phyloP scores from a whole-genome alignment of 1,140 invertebrate species.

The Drosophila equinoxialis region DNA sequence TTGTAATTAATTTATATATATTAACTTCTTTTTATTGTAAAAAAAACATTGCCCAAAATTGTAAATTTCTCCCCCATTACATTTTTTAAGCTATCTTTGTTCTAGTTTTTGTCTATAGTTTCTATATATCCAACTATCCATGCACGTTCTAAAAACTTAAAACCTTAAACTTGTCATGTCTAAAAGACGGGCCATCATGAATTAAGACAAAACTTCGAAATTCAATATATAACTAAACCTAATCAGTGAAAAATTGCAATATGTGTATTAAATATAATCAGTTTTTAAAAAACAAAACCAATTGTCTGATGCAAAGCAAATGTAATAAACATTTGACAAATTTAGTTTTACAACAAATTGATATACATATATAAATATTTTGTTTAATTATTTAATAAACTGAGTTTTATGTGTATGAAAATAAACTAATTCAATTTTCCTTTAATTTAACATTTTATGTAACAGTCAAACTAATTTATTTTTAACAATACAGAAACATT shows the following conservation, averaged over 20 bases:
- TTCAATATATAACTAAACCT: slow-evolving; percentile 35
- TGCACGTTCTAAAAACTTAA: slow-evolving; percentile 28
- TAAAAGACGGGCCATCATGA: slow-evolving; percentile 54
- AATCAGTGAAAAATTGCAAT: not conserved
- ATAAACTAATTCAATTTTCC: not conserved
- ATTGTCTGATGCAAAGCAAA: slow-evolving; percentile 37
- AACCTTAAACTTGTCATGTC: slow-evolving; percentile 52
- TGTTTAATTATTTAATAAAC: slow-evolving; percentile 58
- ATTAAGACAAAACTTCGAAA: slow-evolving; percentile 33
- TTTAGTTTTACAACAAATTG: slow-evolving; percentile 38
- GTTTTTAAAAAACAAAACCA: slow-evolving; percentile 31
- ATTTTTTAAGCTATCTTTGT: slow-evolving; percentile 43
- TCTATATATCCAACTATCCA: slow-evolving; percentile 24
- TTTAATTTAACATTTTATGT: too few relatives aligned
- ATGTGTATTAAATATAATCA: slow-evolving; percentile 28
- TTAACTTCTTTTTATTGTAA: slow-evolving; percentile 36
- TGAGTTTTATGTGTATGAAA: slow-evolving; percentile 41
- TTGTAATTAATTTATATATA: slow-evolving; percentile 22
- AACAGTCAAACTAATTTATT: too few relatives aligned
- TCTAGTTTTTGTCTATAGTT: slow-evolving; percentile 27
- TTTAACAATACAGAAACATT: too few relatives aligned
- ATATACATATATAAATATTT: slow-evolving; percentile 44
- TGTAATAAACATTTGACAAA: slow-evolving; percentile 36
- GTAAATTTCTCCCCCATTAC: slow-evolving; percentile 57
- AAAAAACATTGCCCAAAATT: slow-evolving; percentile 25